Base-by-base conservation (phyloP, 2,888 invertebrate genomes). In the Patella caerulea region DNA sequence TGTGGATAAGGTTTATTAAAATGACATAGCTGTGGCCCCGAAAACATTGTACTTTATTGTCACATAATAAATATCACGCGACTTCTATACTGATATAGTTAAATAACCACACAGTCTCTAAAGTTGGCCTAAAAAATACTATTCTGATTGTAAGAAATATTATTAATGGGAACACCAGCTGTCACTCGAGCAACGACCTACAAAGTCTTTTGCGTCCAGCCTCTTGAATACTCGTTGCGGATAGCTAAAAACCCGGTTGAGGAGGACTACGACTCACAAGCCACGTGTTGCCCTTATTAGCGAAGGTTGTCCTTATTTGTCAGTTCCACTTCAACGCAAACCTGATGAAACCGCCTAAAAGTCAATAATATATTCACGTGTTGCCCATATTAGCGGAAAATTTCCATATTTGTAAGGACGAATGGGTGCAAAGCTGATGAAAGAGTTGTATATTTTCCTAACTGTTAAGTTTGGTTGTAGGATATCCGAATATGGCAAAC, bases 331-430 rank as follows among this genome's bases (percentile, higher is more conserved):
- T 65, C 11, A 65, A 65, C 24, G 24, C 24, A 7, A 24, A 24
- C 19, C 65, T 65, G 65, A 65, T 65, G 65, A 65, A 65, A 65
- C 65, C 65, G 65, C 65, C 65, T 65, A 65, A 24, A 24, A 24
- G 24, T 65, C 19, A 19, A 65, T 24, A 24, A 19, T 3, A 19
- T 65, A 14, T 65, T 65, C 65, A 65, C 65, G 65, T 65, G 65
- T 24, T 65, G 65, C 65, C 65, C 65, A 65, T 65, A 65, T 65
- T 65, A 65, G 65, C 65, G 65, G 24, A 65, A 65, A 65, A 65
- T 65, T 65, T 65, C 65, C 65, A 65, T 65, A 65, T 65, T 65
- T 15, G 65, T 65, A 65, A 65, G 65, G 65, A 24, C 65, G 24
- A 24, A 24, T 24, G 24, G 24, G 65, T 65, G 19, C 65, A 65